A percentile compares a stretch with the other conserved stretches of the same genome.
phyloP scores from a whole-genome alignment of 2,797 vertebrate species.

The Manis pentadactyla region DNA sequence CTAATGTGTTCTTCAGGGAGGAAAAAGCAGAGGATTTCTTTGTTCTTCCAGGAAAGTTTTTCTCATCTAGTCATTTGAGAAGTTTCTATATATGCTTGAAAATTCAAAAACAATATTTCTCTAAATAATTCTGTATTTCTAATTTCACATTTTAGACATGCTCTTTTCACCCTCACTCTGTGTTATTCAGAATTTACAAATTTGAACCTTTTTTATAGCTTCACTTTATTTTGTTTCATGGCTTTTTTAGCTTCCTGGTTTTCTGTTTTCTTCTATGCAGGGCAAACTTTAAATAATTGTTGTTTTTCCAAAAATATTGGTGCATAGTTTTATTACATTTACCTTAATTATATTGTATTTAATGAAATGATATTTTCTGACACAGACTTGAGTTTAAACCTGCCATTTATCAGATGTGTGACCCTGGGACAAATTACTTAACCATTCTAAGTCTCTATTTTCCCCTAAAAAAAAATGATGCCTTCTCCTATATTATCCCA shows the following conservation, averaged over 20 bases:
- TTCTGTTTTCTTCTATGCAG: neutral
- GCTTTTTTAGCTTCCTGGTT: slow-evolving; percentile 1
- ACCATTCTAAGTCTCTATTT: neutral
- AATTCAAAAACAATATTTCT: neutral
- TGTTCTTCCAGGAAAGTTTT: neutral
- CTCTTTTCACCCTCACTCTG: neutral
- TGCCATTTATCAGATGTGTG: slow-evolving; percentile 9
- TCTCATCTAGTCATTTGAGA: neutral
- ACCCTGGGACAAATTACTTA: neutral
- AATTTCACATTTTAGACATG: neutral
- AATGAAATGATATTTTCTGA: neutral
- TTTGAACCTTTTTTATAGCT: neutral
- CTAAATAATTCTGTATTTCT: neutral
- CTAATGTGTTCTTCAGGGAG: neutral
- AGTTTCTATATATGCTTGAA: neutral
- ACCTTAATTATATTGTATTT: slow-evolving; percentile 15
- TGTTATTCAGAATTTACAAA: neutral
- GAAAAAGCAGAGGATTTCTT: neutral
- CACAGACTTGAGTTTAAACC: neutral
- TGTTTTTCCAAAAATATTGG: neutral
- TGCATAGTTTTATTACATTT: neutral
- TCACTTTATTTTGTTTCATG: neutral
- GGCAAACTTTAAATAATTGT: neutral
- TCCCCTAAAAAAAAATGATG: neutral
- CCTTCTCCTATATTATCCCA: neutral